Evolutionary conservation across 2,113 vertebrate species (phyloP), one percentile per base, ranked within the genome.

Genomic region (Notothenia rossii): DNA sequence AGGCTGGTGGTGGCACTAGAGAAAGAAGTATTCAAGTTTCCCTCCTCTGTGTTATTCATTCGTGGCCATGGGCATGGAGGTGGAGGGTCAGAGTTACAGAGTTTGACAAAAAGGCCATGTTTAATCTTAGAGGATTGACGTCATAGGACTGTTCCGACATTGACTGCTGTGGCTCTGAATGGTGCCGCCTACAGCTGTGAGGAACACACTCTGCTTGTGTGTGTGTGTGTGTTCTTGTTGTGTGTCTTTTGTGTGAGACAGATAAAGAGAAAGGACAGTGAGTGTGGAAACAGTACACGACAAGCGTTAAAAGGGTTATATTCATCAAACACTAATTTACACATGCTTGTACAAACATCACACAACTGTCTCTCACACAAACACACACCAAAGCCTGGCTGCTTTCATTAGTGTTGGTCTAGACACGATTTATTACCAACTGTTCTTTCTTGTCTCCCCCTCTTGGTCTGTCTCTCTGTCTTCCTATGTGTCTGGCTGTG

Each of bases 361-460:
- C 85, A 45, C 61, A 66, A 49, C 61, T 22, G 18, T 14, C 61
- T 9, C 36, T 17, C 4, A 7, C 45, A 65, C 20, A 51, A 70
- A 20, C 50, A 45, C 36, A 20, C 10, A 82, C 40, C 67, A 72
- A 62, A 84, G 62, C 63, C 75, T 55, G 62, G 63, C 85, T 66
- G 79, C 85, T 91, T 89, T 92, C 75, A 90, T 91, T 84, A 87
- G 87, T 69, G 45, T 85, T 86, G 86, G 90, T 93, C 88, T 91
- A 88, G 89, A 94, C 87, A 72, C 66, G 15, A 90, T 86, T 91
- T 91, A 89, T 88, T 83, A 85, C 77, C 84, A 81, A 86, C 81
- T 87, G 76, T 80, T 91, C 79, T 33, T 76, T 90, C 86, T 58
- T 67, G 70, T 81, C 65, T 77, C 68, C 55, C 76, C 58, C 62